A percentile compares a stretch with the other conserved stretches of the same genome.
Evolutionary conservation across 2,888 invertebrate genomes (phyloP).

Genomic region (Cephus pygmeus): DNA sequence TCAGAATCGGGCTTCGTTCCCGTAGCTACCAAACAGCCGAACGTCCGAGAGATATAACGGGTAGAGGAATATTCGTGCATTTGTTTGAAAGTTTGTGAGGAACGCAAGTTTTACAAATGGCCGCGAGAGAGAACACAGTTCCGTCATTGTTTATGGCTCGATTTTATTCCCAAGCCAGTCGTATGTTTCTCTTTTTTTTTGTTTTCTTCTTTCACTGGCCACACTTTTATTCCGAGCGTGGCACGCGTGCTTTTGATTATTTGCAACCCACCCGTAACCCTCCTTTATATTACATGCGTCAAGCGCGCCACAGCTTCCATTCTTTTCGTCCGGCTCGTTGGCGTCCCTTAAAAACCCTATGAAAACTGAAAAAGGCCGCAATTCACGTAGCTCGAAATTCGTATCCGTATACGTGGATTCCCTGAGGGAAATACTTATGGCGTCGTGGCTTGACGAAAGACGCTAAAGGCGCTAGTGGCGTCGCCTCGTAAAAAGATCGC

Average conservation of each 20-base stretch:
- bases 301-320: neutral
- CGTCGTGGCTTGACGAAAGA: neutral
- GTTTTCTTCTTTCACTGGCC: neutral
- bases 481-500: neutral
- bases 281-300: neutral
- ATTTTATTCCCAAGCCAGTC: slow-evolving; percentile 15
- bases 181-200: neutral
- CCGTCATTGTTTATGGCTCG: slow-evolving; percentile 15
- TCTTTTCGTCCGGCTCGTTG: neutral
- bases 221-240: neutral
- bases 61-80: neutral
- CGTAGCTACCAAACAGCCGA: neutral
- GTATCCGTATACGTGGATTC: neutral
- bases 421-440: neutral
- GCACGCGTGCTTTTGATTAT: neutral
- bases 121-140: slow-evolving; percentile 3
- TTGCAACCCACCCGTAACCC: neutral
- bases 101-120: neutral
- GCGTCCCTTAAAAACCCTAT: neutral
- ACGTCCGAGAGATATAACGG: neutral
- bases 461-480: neutral
- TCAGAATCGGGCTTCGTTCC: neutral
- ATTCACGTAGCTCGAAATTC: neutral
- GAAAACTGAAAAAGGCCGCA: neutral
- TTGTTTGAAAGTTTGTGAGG: neutral